These are phyloP conservation scores for Deilephila elpenor DNA, from an alignment of 2,888 invertebrate genomes.

Conservation along the genomic window DNA sequence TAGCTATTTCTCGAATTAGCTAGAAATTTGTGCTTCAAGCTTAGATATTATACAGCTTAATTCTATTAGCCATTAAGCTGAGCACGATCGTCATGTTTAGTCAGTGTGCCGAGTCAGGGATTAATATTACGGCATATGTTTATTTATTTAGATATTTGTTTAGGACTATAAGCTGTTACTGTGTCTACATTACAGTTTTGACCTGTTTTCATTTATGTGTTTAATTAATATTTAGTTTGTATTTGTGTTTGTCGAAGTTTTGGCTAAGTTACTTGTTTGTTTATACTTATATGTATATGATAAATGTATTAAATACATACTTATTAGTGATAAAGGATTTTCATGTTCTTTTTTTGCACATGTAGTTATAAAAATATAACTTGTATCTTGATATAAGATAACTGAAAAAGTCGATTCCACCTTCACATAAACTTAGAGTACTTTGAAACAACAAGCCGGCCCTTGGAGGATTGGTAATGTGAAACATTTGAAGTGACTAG, in stretches of 20 bases:
- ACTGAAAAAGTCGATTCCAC: no score
- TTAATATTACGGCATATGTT: constrained; percentile 1
- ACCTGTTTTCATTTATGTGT: background rate
- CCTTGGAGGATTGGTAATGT: no score
- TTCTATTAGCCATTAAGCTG: background rate
- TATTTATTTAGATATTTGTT: constrained; percentile 41
- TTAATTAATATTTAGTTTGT: background rate
- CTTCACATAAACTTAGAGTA: no score
- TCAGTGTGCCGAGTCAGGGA: background rate
- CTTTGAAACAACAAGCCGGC: no score
- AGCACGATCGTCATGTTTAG: background rate
- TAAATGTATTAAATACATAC: background rate
- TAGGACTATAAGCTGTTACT: constrained; percentile 35
- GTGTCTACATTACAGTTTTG: background rate
- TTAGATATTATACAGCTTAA: background rate
- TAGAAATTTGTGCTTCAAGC: background rate
- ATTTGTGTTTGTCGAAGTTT: background rate
- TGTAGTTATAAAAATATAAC: no score
- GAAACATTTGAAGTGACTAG: no score
- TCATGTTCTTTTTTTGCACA: no score
- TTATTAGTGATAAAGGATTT: no score
- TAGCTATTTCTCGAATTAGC: no score
- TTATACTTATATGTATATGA: background rate
- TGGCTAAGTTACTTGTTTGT: background rate
- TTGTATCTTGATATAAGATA: no score